These are phyloP conservation scores for Gopherus evgoodei DNA, from an alignment of 2,113 vertebrate genomes.

Conservation along the genomic window DNA sequence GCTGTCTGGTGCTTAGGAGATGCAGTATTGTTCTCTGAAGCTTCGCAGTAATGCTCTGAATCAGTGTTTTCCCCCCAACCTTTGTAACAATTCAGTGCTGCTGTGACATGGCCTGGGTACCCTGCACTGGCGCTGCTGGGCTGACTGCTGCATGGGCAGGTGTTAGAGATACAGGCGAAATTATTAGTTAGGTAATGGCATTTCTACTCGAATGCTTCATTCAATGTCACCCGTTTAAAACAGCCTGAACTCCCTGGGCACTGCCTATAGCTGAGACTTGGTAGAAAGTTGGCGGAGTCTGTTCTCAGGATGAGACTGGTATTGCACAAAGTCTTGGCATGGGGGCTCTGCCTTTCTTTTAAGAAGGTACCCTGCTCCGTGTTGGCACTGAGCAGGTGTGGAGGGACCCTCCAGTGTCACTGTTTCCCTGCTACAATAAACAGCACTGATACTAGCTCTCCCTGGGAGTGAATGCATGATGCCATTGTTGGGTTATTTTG, in stretches of 20 bases:
- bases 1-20: neutral
- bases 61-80: neutral
- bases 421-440: accelerated
- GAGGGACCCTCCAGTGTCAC: neutral
- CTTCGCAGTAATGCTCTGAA: neutral
- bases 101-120: neutral
- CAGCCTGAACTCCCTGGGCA: neutral
- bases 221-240: neutral
- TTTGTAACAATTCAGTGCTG: neutral
- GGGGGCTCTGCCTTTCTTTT: accelerated
- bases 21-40: neutral
- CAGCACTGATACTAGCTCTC: accelerated
- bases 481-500: slow-evolving; percentile 21
- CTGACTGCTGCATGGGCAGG: neutral
- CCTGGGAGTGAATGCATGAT: accelerated
- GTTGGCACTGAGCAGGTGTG: accelerated
- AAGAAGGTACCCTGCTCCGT: accelerated
- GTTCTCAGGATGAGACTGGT: neutral
- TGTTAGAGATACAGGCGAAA: neutral
- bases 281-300: neutral
- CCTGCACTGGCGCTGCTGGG: neutral
- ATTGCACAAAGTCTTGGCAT: accelerated
- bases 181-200: neutral
- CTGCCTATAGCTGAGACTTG: neutral
- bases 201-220: neutral